Evolutionary conservation across 2,113 vertebrate species (phyloP).

Genomic region (Oreocharis arfaki): DNA sequence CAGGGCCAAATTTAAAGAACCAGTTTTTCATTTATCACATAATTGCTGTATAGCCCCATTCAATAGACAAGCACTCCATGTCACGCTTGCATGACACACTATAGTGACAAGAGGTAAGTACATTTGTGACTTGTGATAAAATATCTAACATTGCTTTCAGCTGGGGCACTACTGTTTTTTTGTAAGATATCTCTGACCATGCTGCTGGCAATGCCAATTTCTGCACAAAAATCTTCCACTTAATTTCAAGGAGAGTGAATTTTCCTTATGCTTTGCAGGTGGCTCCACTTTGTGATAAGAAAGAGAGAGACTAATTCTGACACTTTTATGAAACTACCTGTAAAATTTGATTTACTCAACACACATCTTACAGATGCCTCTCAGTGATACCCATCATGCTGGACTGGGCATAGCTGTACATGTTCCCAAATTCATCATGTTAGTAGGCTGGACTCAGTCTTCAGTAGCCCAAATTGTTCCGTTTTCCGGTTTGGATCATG

Average conservation of each 20-base stretch:
- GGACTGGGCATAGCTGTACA: background rate
- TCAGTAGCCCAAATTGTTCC: background rate
- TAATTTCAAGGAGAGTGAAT: background rate
- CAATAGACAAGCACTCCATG: background rate
- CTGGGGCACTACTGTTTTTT: background rate
- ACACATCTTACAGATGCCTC: background rate
- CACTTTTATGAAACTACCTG: background rate
- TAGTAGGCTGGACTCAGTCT: background rate
- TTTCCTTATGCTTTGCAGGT: background rate
- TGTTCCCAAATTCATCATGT: background rate
- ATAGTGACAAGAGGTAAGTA: background rate
- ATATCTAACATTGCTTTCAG: background rate
- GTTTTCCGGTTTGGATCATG: background rate
- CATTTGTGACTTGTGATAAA: background rate
- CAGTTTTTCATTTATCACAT: background rate
- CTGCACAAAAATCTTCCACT: background rate
- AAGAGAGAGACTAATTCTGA: background rate
- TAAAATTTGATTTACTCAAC: background rate
- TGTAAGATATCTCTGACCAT: background rate
- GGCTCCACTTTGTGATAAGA: background rate
- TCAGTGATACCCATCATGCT: background rate
- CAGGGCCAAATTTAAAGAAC: background rate
- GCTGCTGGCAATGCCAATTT: background rate
- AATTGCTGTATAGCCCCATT: background rate
- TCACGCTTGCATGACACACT: background rate